Percentiles rank a stretch among this genome's conserved stretches.
Conservation (phyloP, 2,888 invertebrate species). For the Pollenia amentaria region DNA sequence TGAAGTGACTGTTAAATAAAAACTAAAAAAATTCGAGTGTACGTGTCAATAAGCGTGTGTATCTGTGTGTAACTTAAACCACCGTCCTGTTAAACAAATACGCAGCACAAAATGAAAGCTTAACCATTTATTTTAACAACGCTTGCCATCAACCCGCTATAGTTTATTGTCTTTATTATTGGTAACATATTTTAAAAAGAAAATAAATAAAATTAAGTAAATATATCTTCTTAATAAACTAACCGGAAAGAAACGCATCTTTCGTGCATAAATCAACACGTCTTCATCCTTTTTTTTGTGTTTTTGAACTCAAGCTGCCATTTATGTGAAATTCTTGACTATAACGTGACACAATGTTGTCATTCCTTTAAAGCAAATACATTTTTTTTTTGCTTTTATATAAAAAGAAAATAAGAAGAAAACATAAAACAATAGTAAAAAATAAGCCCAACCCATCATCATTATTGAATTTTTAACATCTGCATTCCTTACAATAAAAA, state of each 20-base stretch:
- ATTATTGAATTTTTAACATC: slow-evolving; percentile 35
- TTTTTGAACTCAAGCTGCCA: background rate
- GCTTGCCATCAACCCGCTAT: background rate
- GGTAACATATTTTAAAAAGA: slow-evolving; percentile 12
- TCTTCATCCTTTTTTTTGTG: background rate
- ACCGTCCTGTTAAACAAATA: slow-evolving; percentile 55
- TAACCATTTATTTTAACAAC: slow-evolving; percentile 22
- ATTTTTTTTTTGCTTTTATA: background rate
- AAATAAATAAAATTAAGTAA: background rate
- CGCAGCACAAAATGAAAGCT: slow-evolving; percentile 3
- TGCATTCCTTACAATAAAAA: slow-evolving; percentile 47
- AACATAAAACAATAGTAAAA: background rate
- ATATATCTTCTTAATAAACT: slow-evolving; percentile 41
- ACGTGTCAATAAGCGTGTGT: background rate
- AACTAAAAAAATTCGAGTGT: background rate
- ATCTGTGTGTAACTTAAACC: slow-evolving; percentile 33
- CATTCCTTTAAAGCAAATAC: background rate
- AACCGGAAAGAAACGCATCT: slow-evolving; percentile 19
- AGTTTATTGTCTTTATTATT: slow-evolving; percentile 12
- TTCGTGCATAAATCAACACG: slow-evolving; percentile 35
- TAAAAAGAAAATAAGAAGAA: background rate
- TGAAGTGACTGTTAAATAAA: background rate
- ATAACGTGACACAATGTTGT: slow-evolving; percentile 23
- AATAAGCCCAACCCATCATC: slow-evolving; percentile 2
- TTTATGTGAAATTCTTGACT: slow-evolving; percentile 16